phyloP scores from a whole-genome alignment of 23 tunicate genomes.

The Trididemnum miniatum region DNA sequence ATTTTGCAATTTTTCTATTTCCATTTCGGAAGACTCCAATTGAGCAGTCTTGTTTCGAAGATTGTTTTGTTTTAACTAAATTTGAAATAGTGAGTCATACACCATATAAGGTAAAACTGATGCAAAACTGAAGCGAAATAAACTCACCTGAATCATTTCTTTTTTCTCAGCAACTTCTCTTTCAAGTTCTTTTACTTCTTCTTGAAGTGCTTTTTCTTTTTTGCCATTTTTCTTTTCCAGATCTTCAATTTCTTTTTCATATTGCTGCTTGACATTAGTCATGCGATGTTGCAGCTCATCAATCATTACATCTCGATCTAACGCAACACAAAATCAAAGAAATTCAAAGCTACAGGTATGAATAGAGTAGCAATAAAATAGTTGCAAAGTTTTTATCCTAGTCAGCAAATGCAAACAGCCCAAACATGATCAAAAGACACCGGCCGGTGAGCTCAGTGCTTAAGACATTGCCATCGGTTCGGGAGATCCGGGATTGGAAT shows the following conservation, averaged over 20 bases:
- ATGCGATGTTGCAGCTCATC: slow-evolving; percentile 71
- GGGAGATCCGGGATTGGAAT: too few species aligned
- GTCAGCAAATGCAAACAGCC: too few species aligned
- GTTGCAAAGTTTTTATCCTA: too few species aligned
- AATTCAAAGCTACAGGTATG: too few species aligned
- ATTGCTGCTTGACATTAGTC: slow-evolving; percentile 38
- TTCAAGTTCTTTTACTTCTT: slow-evolving; percentile 44
- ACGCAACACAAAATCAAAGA: too few species aligned
- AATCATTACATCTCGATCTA: slow-evolving; percentile 75
- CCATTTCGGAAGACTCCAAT: slow-evolving; percentile 42
- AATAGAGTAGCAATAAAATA: too few species aligned
- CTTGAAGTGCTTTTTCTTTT: slow-evolving; percentile 29
- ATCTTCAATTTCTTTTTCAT: slow-evolving; percentile 35
- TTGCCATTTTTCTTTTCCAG: slow-evolving; percentile 39
- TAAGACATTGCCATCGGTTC: too few species aligned
- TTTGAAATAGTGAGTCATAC: too few species aligned
- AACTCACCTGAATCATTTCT: slow-evolving; percentile 54
- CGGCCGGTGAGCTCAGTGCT: too few species aligned
- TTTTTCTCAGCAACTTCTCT: slow-evolving; percentile 43
- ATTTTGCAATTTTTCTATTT: slow-evolving; percentile 54
- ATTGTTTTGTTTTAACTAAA: slow-evolving; percentile 43
- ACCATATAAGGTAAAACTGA: too few species aligned
- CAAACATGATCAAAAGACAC: too few species aligned
- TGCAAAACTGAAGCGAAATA: background rate
- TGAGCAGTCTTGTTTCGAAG: slow-evolving; percentile 40